These are phyloP conservation scores for Pterostichus madidus DNA, from an alignment of 2,888 invertebrate genomes.

Conservation along the genomic window DNA sequence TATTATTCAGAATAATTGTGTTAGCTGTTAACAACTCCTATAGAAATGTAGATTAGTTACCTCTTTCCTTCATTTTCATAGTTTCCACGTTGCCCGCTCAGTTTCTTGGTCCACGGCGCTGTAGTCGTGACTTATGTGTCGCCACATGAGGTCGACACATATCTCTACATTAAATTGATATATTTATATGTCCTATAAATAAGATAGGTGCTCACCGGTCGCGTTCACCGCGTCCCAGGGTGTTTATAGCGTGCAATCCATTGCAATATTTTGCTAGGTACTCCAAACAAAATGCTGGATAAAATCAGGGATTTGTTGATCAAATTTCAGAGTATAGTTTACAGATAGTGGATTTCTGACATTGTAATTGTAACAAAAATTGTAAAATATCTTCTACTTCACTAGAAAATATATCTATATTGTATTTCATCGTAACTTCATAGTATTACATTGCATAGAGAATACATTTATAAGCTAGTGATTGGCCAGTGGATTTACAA, in stretches of 20 bases:
- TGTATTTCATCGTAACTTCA: too few relatives aligned
- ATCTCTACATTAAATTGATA: slow-evolving; percentile 67
- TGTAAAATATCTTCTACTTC: too few relatives aligned
- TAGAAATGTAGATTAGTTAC: too few relatives aligned
- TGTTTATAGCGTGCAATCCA: slow-evolving; percentile 56
- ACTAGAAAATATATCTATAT: too few relatives aligned
- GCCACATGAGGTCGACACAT: slow-evolving; percentile 65
- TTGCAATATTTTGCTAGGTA: slow-evolving; percentile 9
- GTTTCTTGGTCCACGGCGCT: neutral
- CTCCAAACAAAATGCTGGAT: slow-evolving; percentile 43
- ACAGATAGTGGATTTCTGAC: too few relatives aligned
- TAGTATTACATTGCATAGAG: too few relatives aligned
- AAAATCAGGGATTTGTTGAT: slow-evolving; percentile 26
- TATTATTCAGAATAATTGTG: too few relatives aligned
- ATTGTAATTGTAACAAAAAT: too few relatives aligned
- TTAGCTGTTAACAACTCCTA: too few relatives aligned
- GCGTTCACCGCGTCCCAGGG: slow-evolving; percentile 35
- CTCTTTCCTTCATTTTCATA: too few relatives aligned
- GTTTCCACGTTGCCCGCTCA: neutral
- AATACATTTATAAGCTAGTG: too few relatives aligned
- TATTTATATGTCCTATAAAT: slow-evolving; percentile 67
- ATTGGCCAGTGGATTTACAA: too few relatives aligned
- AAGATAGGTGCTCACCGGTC: slow-evolving; percentile 59
- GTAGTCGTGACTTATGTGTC: slow-evolving; percentile 62
- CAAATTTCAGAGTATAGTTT: neutral